Evolutionary conservation across 2,888 invertebrate genomes (phyloP).

Genomic region (Lasiommata megera): DNA sequence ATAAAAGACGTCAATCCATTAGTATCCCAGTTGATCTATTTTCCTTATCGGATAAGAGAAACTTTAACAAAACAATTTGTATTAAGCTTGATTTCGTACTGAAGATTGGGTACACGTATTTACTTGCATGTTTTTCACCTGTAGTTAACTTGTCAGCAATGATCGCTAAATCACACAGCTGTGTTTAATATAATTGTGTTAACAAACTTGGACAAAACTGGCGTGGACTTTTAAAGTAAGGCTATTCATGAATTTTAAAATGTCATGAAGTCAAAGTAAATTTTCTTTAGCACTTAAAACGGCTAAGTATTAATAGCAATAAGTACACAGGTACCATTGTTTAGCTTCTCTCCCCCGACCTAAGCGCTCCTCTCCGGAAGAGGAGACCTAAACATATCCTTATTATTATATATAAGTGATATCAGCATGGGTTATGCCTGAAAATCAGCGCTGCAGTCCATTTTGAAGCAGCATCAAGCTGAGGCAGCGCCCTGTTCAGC

Average conservation of each 20-base stretch:
- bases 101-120: neutral
- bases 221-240: neutral
- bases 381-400: too few relatives aligned
- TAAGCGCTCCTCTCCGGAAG: too few relatives aligned
- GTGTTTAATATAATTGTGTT: neutral
- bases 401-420: too few relatives aligned
- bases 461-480: too few relatives aligned
- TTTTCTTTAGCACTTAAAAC: neutral
- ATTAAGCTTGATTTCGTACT: neutral
- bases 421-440: too few relatives aligned
- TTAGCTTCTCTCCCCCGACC: too few relatives aligned
- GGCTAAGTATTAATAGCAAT: neutral
- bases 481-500: too few relatives aligned
- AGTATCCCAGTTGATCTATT: too few relatives aligned
- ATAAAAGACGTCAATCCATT: too few relatives aligned
- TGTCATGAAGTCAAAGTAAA: neutral
- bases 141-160: slow-evolving; percentile 4
- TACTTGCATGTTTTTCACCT: neutral
- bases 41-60: neutral
- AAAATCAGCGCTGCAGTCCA: too few relatives aligned
- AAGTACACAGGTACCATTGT: too few relatives aligned
- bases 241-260: too few relatives aligned
- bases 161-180: slow-evolving; percentile 3
- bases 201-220: neutral
- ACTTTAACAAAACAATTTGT: neutral